These are phyloP conservation scores for Campylomormyrus numenius DNA, from an alignment of 2,113 vertebrate species.

Conservation along the genomic window DNA sequence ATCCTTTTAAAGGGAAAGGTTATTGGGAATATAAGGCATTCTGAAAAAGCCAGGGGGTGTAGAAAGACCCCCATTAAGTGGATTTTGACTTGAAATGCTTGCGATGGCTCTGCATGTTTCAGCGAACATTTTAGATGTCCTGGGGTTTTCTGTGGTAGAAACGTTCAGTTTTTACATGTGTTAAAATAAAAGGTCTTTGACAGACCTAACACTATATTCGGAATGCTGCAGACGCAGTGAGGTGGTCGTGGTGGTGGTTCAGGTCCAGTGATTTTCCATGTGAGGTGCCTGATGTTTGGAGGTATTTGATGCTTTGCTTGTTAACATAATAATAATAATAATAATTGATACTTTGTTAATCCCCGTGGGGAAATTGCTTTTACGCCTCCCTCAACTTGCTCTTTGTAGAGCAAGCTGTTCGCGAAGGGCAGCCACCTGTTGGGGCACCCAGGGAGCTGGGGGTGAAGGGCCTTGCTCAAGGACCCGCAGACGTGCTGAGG, in stretches of 20 bases:
- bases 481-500: too few relatives aligned
- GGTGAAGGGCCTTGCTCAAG: too few relatives aligned
- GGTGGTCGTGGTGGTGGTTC: not conserved
- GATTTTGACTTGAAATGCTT: constrained; percentile 4
- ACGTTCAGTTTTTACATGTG: not conserved
- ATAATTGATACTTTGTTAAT: too few relatives aligned
- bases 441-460: too few relatives aligned
- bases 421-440: too few relatives aligned
- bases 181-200: not conserved
- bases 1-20: not conserved
- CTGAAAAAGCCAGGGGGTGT: constrained; percentile 36
- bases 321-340: not conserved
- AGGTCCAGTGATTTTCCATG: not conserved
- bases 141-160: not conserved
- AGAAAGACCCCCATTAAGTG: constrained; percentile 7
- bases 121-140: not conserved
- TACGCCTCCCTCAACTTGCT: too few relatives aligned
- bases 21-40: constrained; percentile 21
- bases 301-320: not conserved
- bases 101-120: not conserved
- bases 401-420: too few relatives aligned
- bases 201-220: not conserved
- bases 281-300: not conserved
- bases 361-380: too few relatives aligned
- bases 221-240: not conserved